A percentile compares a stretch with the other conserved stretches of the same genome.
These are phyloP conservation scores for Leucopsar rothschildi DNA, from an alignment of 2,113 vertebrate genomes.

Conservation along the genomic window DNA sequence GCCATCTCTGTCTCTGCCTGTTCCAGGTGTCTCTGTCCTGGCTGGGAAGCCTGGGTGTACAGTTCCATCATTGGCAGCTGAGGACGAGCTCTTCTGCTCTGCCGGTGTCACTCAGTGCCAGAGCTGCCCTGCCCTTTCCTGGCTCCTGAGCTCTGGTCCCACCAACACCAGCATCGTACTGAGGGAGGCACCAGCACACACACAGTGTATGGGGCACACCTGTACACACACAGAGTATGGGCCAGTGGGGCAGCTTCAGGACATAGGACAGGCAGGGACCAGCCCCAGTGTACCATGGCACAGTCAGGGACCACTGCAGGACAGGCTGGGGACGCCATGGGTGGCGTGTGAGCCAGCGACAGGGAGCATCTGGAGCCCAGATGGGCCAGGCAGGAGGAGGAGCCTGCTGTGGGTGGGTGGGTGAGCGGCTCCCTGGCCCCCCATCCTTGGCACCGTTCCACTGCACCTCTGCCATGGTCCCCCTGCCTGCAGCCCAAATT, in stretches of 20 bases:
- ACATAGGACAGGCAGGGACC: background rate
- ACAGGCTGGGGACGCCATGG: background rate
- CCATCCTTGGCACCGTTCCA: background rate
- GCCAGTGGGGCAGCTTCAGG: background rate
- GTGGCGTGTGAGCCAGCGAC: background rate
- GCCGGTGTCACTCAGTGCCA: background rate
- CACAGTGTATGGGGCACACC: background rate
- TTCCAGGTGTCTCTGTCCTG: background rate
- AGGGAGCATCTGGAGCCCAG: constrained; percentile 41
- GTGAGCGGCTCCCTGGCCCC: background rate
- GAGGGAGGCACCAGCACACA: background rate
- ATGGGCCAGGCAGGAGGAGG: background rate
- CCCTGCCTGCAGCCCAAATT: fast-evolving
- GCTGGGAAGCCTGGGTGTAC: background rate
- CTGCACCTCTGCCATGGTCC: background rate
- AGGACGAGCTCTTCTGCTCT: background rate
- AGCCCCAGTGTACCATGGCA: background rate
- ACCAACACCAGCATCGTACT: fast-evolving
- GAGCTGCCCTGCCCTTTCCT: background rate
- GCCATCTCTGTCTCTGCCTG: background rate
- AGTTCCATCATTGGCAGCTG: background rate
- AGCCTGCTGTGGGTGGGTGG: background rate
- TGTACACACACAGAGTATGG: too few relatives aligned
- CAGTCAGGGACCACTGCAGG: fast-evolving
- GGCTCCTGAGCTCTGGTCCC: background rate